Base-by-base conservation (phyloP, 2,797 vertebrate genomes). In the Pygocentrus nattereri region DNA sequence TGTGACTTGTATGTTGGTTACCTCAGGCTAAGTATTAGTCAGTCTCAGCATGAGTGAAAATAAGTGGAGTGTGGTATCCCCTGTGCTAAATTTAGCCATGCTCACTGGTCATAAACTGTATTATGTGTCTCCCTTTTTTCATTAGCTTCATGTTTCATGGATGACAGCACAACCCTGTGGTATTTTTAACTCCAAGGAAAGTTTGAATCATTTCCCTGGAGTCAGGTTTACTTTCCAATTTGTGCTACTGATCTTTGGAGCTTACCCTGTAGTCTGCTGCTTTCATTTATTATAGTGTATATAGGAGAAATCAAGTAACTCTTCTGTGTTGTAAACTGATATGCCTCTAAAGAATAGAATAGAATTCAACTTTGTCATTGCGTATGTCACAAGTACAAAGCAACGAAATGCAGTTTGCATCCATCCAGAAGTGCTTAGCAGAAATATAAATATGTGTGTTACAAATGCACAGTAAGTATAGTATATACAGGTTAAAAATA, bases 101-200 rank as follows among this genome's bases (percentile, higher is more conserved):
- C 49, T 44, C 50, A 68, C 25, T 64, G 59, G 69, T 27, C 12
- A 30, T 77, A 38, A 72, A 82, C n/a, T 71, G 19, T 50, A 52
- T 50, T 18, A 50, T 44, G 30, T 59, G 71, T 76, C 68, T 64
- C 25, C 21, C 47, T 21, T 72, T 76, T 77, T 76, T 74, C 56
- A 6, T 54, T n/a, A 50, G 27, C 47, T 62, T 83, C 77, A 31
- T 61, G 72, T 79, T 83, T 85, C 82, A 31, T 41, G 54, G 73
- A 84, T 80, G 79, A 74, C 3, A 1, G 18, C 54, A 67, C 30
- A 81, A 16, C 30, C 62, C 72, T 38, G 74, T 76, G 81, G 78
- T 86, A 84, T 81, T 84, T 86, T 84, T 72, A 69, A 61, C 50
- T 73, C 38, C 1, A 47, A 61, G 73, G 56, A 52, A 64, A 56